Evolutionary conservation across 2,113 vertebrate species (phyloP).

Genomic region (Pithys albifrons): DNA sequence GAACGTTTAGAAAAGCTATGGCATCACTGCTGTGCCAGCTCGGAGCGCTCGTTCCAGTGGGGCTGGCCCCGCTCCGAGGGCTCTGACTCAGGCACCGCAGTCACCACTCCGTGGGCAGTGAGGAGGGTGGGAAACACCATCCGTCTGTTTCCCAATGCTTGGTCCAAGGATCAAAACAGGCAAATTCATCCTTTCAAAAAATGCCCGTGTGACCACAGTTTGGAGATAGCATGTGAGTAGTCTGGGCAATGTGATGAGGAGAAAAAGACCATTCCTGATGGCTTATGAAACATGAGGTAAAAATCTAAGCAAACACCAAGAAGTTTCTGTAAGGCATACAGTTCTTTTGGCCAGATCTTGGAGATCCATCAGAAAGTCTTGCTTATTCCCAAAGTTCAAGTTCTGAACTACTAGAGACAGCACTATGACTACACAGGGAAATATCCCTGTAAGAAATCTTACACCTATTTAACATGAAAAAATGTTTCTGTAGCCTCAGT

Average conservation of each 20-base stretch:
- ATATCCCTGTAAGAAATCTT: neutral
- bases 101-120: neutral
- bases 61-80: accelerated
- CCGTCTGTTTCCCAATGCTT: neutral
- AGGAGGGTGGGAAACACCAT: neutral
- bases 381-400: neutral
- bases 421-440: neutral
- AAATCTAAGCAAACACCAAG: neutral
- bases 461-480: neutral
- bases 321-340: neutral
- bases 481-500: neutral
- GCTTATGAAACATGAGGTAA: neutral
- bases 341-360: neutral
- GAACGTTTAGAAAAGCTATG: neutral
- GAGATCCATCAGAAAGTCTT: neutral
- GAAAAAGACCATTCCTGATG: neutral
- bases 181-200: neutral
- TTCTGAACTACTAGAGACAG: neutral
- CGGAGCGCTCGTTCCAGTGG: neutral
- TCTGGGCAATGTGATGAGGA: neutral
- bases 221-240: neutral
- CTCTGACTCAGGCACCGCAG: neutral
- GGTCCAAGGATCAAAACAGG: neutral
- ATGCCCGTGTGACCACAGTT: neutral
- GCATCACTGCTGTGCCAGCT: neutral